Percentiles rank a stretch among this genome's conserved stretches.
Evolutionary conservation across 1,140 invertebrate genomes (phyloP).

Genomic region (Euwallacea fornicatus): DNA sequence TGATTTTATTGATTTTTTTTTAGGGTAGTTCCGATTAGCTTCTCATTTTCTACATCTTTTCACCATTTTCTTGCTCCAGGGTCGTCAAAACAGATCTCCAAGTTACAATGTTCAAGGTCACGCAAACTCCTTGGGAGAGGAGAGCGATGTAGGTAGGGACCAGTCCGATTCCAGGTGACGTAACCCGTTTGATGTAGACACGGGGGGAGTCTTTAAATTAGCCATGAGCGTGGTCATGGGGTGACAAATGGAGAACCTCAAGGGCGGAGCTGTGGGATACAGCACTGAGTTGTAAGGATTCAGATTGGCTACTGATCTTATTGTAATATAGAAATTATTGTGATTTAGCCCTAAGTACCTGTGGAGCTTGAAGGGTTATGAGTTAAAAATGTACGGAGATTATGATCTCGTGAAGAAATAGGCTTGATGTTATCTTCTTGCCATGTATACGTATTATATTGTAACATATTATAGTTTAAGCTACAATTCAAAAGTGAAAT

Average conservation of each 20-base stretch:
- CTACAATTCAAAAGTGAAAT: too few relatives aligned
- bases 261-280: conserved; percentile 26
- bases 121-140: conserved; percentile 56
- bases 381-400: too few relatives aligned
- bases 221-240: conserved; percentile 46
- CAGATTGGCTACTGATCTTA: too few relatives aligned
- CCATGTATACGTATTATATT: too few relatives aligned
- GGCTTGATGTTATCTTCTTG: too few relatives aligned
- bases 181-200: conserved; percentile 37
- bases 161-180: conserved; percentile 61
- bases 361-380: too few relatives aligned
- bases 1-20: not conserved
- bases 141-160: conserved; percentile 58
- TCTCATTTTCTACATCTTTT: not conserved
- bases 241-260: conserved; percentile 37
- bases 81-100: conserved; percentile 56
- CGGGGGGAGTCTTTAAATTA: conserved; percentile 47
- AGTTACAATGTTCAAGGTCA: conserved; percentile 55
- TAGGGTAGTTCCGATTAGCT: not conserved
- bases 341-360: too few relatives aligned
- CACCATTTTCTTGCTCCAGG: conserved; percentile 24
- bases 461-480: too few relatives aligned
- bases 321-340: too few relatives aligned
- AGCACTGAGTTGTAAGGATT: too few relatives aligned
- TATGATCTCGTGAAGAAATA: too few relatives aligned